phyloP scores from a whole-genome alignment of 1,140 invertebrate genomes.

The Nilaparvata lugens region DNA sequence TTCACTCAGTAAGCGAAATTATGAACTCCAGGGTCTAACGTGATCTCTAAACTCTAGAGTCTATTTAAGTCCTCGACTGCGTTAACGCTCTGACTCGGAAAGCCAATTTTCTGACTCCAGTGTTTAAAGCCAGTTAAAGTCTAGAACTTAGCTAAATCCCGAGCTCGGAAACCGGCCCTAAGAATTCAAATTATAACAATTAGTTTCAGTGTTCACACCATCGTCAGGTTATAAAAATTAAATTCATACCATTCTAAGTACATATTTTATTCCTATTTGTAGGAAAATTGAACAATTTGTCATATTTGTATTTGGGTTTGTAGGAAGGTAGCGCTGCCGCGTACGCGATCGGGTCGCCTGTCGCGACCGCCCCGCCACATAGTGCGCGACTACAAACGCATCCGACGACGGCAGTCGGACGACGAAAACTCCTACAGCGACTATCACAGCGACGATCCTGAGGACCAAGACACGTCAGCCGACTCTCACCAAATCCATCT shows the following conservation, averaged over 20 bases:
- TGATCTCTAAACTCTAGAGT: no score
- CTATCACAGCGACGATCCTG: slow-evolving; percentile 39
- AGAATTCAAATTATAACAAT: no score
- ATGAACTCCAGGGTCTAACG: neutral
- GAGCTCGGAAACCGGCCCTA: no score
- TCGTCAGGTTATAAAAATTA: neutral
- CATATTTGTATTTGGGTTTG: slow-evolving; percentile 17
- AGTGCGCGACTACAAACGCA: slow-evolving; percentile 55
- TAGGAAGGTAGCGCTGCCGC: neutral
- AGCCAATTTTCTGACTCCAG: no score
- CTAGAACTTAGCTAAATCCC: no score
- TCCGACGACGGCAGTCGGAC: slow-evolving; percentile 51
- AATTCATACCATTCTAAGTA: neutral
- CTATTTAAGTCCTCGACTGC: no score
- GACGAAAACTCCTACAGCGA: slow-evolving; percentile 55
- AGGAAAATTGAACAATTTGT: neutral
- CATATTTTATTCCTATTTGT: neutral
- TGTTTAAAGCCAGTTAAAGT: no score
- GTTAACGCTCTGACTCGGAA: no score
- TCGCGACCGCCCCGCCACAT: slow-evolving; percentile 56
- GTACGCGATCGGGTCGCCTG: slow-evolving; percentile 40
- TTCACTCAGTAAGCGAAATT: neutral
- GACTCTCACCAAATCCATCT: slow-evolving; percentile 27
- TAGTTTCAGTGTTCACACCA: no score
- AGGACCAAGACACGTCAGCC: neutral